Percentiles rank a stretch among this genome's conserved stretches.
Conservation (phyloP, 2,113 vertebrate genomes). For the Gadus chalcogrammus region DNA sequence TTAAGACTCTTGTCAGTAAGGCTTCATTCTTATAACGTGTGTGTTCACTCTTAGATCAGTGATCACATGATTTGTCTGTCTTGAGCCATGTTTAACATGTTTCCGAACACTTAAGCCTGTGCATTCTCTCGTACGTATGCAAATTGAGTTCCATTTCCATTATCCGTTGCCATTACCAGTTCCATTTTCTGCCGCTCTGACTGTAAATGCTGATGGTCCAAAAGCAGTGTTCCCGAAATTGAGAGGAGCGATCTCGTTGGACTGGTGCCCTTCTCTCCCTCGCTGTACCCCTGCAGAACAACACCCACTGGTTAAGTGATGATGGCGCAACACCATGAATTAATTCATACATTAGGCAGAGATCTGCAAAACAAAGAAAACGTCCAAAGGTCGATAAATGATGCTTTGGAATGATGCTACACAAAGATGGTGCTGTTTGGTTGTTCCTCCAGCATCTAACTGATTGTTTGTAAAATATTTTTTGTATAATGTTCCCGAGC, state of each 20-base stretch:
- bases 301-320: background rate
- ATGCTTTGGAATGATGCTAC: too few species aligned
- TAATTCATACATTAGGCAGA: background rate
- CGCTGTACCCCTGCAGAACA: background rate
- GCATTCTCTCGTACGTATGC: background rate
- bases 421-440: too few species aligned
- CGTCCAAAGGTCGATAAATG: too few species aligned
- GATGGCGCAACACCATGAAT: background rate
- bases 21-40: too few species aligned
- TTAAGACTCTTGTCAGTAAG: too few species aligned
- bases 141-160: background rate
- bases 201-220: background rate
- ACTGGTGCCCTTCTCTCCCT: background rate
- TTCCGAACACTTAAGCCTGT: background rate
- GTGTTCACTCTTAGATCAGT: background rate
- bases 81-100: background rate
- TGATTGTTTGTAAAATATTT: too few species aligned
- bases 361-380: constrained; percentile 1
- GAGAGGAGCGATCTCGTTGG: background rate
- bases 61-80: background rate
- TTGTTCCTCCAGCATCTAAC: too few species aligned
- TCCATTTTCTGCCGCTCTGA: background rate
- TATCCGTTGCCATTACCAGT: too few species aligned
- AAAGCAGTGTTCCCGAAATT: background rate
- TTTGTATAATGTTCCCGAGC: too few species aligned